These are phyloP conservation scores for Decapterus maruadsi DNA, from an alignment of 2,797 vertebrate species.

Conservation along the genomic window DNA sequence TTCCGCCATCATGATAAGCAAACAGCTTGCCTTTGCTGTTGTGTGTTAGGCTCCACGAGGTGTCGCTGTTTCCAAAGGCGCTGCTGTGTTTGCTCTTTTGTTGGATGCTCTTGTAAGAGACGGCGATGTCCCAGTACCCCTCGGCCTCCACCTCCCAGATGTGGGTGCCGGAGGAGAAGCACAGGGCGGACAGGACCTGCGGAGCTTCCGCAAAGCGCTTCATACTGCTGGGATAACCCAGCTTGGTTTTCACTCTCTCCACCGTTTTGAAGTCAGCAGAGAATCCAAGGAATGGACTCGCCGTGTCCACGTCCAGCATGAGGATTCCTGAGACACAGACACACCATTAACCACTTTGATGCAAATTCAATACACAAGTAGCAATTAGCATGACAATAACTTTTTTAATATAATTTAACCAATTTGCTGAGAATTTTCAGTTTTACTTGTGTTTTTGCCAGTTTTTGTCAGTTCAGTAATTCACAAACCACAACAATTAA, in stretches of 20 bases:
- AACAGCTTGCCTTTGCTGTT: constrained; percentile 46
- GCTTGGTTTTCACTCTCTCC: constrained; percentile 36
- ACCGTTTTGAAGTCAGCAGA: constrained; percentile 60
- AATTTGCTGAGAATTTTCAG: background rate
- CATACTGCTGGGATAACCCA: constrained; percentile 25
- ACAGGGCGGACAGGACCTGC: constrained; percentile 67
- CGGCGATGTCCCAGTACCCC: constrained; percentile 71
- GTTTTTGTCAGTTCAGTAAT: background rate
- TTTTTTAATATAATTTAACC: background rate
- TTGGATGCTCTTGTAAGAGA: constrained; percentile 62
- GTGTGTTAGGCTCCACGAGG: constrained; percentile 69
- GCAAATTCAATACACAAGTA: background rate
- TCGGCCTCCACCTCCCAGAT: constrained; percentile 67
- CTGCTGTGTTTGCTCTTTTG: constrained; percentile 45
- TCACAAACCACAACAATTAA: background rate
- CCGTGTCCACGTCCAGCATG: constrained; percentile 57
- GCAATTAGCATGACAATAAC: background rate
- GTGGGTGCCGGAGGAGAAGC: constrained; percentile 60
- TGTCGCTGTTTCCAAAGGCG: constrained; percentile 47
- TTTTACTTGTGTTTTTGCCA: background rate
- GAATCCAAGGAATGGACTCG: constrained; percentile 54
- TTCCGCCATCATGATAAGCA: constrained; percentile 47
- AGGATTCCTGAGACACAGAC: constrained; percentile 37
- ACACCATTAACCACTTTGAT: background rate
- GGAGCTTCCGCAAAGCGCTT: constrained; percentile 60